phyloP scores from a whole-genome alignment of 2,797 vertebrate species.

The Arnoldichthys spilopterus region DNA sequence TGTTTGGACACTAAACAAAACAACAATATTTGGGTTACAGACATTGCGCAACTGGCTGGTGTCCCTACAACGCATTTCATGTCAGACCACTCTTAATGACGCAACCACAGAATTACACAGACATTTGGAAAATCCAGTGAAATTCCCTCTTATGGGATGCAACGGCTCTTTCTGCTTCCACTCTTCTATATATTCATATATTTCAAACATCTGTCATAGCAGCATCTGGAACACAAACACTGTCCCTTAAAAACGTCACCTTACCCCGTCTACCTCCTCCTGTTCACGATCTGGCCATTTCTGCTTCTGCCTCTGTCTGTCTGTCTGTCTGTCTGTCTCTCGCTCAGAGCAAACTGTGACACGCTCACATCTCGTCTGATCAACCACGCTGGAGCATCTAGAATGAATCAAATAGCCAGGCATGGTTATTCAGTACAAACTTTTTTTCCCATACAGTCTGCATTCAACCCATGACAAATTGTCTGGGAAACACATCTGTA shows the following conservation, averaged over 20 bases:
- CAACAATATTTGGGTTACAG: too few species aligned
- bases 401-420: not conserved
- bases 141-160: slow-evolving; percentile 1
- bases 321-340: slow-evolving; percentile 23
- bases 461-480: not conserved
- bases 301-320: slow-evolving; percentile 21
- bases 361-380: not conserved
- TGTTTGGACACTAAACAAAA: too few species aligned
- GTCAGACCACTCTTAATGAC: too few species aligned
- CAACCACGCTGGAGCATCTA: not conserved
- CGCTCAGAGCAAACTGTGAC: not conserved
- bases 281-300: not conserved
- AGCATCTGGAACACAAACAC: slow-evolving; percentile 38
- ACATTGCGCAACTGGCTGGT: too few species aligned
- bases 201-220: slow-evolving; percentile 12
- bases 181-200: not conserved
- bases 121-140: too few species aligned
- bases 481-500: not conserved
- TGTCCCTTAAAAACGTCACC: not conserved
- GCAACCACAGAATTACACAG: too few species aligned
- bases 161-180: slow-evolving; percentile 3
- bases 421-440: not conserved
- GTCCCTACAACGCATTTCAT: too few species aligned
- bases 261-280: not conserved
- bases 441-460: too few species aligned